These are phyloP conservation scores for Myripristis jacobus DNA, from an alignment of 2,797 vertebrate species.

Conservation along the genomic window DNA sequence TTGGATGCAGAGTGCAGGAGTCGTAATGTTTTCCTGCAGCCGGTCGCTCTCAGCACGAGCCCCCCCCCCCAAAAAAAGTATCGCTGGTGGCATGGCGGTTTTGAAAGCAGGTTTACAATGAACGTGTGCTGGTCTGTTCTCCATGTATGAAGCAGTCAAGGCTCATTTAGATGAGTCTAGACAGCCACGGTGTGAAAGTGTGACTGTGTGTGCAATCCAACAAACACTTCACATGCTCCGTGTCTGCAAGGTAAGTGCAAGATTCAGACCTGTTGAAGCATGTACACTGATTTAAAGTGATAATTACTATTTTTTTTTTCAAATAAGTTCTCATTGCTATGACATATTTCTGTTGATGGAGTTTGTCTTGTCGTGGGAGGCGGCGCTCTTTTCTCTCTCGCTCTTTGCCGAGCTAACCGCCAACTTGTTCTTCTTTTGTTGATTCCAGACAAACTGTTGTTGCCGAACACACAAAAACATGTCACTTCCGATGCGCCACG, in stretches of 20 bases:
- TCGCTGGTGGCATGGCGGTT: slow-evolving; percentile 21
- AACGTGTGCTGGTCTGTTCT: slow-evolving; percentile 10
- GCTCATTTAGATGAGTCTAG: slow-evolving; percentile 8
- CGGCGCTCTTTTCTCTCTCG: too few relatives aligned
- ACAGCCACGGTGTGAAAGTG: neutral
- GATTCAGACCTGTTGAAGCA: neutral
- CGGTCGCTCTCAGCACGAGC: neutral
- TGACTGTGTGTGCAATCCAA: slow-evolving; percentile 5
- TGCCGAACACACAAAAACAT: too few relatives aligned
- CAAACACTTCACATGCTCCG: neutral
- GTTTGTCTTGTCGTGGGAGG: neutral
- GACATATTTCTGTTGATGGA: neutral
- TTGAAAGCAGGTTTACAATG: slow-evolving; percentile 29
- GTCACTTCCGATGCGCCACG: too few relatives aligned
- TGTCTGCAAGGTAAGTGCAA: slow-evolving; percentile 57
- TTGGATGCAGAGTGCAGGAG: slow-evolving; percentile 6
- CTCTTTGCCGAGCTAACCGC: too few relatives aligned
- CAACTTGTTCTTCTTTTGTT: too few relatives aligned
- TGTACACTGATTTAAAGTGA: neutral
- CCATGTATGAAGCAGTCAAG: neutral
- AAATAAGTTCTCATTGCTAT: neutral
- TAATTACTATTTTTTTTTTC: too few relatives aligned
- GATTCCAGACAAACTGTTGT: too few relatives aligned
- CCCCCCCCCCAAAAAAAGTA: slow-evolving; percentile 10
- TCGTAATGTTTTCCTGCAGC: slow-evolving; percentile 5